Percentiles rank a stretch among this genome's conserved stretches.
phyloP scores from a whole-genome alignment of 2,113 vertebrate genomes.

The Ploceus nigricollis region DNA sequence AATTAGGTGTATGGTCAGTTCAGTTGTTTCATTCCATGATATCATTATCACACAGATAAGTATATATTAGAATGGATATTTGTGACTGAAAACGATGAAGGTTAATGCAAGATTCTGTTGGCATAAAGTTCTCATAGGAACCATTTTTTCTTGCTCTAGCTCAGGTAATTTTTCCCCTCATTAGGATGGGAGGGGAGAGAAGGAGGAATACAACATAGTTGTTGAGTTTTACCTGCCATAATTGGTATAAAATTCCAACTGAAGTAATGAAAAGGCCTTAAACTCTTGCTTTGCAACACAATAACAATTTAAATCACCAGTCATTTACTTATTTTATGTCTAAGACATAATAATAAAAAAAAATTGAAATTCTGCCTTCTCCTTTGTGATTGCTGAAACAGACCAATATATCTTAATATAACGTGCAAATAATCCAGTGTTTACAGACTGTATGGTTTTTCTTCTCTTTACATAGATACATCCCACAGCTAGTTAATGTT shows the following conservation, averaged over 20 bases:
- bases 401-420: neutral
- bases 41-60: neutral
- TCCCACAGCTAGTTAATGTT: neutral
- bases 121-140: neutral
- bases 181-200: rapidly evolving
- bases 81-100: neutral
- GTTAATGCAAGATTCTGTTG: neutral
- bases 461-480: neutral
- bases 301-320: neutral
- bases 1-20: neutral
- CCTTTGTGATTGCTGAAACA: neutral
- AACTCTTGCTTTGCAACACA: neutral
- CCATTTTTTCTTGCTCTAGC: neutral
- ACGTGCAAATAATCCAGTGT: neutral
- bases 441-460: neutral
- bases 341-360: neutral
- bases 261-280: neutral
- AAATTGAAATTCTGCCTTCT: neutral
- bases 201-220: neutral
- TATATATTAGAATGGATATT: neutral
- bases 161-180: neutral
- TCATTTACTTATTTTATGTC: neutral
- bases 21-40: neutral
- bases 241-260: neutral
- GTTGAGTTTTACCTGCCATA: neutral